Evolutionary conservation across 64 coral and sea anemone species (phyloP).

Genomic region (Cladopsammia gracilis): DNA sequence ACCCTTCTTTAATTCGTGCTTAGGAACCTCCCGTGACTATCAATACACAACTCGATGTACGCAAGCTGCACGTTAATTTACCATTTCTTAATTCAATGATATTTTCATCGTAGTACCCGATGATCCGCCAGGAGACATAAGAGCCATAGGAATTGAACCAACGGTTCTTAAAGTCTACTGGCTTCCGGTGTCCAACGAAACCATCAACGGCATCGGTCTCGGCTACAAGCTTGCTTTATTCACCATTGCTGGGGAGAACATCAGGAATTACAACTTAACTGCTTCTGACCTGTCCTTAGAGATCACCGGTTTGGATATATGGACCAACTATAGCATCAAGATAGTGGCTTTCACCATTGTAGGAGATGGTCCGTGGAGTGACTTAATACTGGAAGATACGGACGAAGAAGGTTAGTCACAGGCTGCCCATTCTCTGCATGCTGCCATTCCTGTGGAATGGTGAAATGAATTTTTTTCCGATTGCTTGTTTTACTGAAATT

Average conservation of each 20-base stretch:
- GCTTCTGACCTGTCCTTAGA: neutral
- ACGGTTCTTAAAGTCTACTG: conserved; percentile 32
- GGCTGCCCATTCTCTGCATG: no score
- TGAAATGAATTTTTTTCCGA: no score
- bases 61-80: no score
- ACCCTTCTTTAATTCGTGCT: no score
- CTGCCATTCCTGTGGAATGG: no score
- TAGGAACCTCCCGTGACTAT: no score
- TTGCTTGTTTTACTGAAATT: no score
- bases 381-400: conserved; percentile 35
- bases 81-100: neutral
- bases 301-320: conserved; percentile 40
- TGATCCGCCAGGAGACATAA: conserved; percentile 27
- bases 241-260: neutral
- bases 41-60: no score
- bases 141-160: neutral
- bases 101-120: conserved; percentile 27
- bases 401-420: conserved; percentile 58
- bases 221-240: conserved; percentile 48
- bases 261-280: conserved; percentile 18
- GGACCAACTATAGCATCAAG: conserved; percentile 53
- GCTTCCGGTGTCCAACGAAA: conserved; percentile 43
- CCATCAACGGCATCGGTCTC: conserved; percentile 28
- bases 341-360: conserved; percentile 69
- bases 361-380: conserved; percentile 79